Conservation (phyloP, 1,140 invertebrate species). For the Drosophila santomea region DNA sequence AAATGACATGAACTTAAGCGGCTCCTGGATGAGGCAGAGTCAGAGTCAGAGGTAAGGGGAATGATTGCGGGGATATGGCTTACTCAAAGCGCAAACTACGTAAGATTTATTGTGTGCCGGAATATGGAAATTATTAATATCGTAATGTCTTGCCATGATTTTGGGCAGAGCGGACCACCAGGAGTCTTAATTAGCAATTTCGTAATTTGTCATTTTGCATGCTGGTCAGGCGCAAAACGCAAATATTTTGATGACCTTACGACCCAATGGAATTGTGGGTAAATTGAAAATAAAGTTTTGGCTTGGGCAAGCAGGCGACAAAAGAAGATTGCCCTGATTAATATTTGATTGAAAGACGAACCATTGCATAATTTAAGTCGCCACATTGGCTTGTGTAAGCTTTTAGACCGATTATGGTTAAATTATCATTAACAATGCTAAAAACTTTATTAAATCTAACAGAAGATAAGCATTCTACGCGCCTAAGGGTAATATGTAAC, state of each 20-base stretch:
- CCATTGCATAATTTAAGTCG: constrained; percentile 12
- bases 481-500: too few relatives aligned
- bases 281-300: constrained; percentile 28
- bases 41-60: neutral
- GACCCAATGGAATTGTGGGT: constrained; percentile 4
- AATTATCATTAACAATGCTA: constrained; percentile 4
- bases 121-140: constrained; percentile 81
- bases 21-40: constrained; percentile 21
- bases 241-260: constrained; percentile 61
- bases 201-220: constrained; percentile 80
- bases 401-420: constrained; percentile 14
- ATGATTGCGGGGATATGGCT: neutral
- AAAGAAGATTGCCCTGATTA: constrained; percentile 44
- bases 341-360: constrained; percentile 49
- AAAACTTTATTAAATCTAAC: neutral
- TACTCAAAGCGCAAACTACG: constrained; percentile 17
- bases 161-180: constrained; percentile 12
- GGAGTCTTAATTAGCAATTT: constrained; percentile 77
- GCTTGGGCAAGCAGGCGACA: neutral
- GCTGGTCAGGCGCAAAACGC: constrained; percentile 44
- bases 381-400: constrained; percentile 25
- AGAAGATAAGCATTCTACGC: too few relatives aligned
- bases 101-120: constrained; percentile 72
- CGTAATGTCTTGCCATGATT: constrained; percentile 77
- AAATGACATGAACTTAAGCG: constrained; percentile 83